phyloP scores from a whole-genome alignment of 2,888 invertebrate genomes.

The Chouioia cunea region DNA sequence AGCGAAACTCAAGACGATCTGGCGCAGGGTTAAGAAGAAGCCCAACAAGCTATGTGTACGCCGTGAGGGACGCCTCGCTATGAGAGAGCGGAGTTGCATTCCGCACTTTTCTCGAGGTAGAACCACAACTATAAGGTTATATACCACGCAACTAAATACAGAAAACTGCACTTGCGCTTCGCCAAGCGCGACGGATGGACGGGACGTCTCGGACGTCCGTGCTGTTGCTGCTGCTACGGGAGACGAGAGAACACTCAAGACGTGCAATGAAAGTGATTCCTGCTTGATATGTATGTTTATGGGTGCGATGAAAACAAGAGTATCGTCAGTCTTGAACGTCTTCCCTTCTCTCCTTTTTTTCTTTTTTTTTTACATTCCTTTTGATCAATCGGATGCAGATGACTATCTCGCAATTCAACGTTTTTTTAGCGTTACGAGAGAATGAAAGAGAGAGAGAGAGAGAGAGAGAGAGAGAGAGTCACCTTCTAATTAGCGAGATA shows the following conservation, averaged over 20 bases:
- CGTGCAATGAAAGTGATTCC: slow-evolving; percentile 23
- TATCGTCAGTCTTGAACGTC: too few species aligned
- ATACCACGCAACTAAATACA: too few species aligned
- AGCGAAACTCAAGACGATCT: slow-evolving; percentile 15
- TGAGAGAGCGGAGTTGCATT: too few species aligned
- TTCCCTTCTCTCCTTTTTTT: background rate
- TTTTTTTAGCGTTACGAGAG: too few species aligned
- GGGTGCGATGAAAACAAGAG: slow-evolving; percentile 14
- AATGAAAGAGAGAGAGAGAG: too few species aligned
- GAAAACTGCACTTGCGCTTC: background rate
- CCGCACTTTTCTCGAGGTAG: too few species aligned
- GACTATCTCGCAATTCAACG: background rate
- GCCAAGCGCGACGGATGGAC: slow-evolving; percentile 8
- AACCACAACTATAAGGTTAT: too few species aligned
- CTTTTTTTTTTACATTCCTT: background rate
- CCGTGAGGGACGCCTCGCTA: too few species aligned
- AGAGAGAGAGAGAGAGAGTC: too few species aligned
- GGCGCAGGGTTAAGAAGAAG: slow-evolving; percentile 15
- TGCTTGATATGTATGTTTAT: slow-evolving; percentile 1
- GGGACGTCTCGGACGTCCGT: background rate
- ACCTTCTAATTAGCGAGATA: too few species aligned
- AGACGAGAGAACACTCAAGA: too few species aligned
- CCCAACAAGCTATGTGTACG: slow-evolving; percentile 52
- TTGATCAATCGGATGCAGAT: background rate
- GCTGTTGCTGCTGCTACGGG: background rate